Percentiles rank a stretch among this genome's conserved stretches.
Conservation (phyloP, 1,140 invertebrate species). For the Tetragnatha versicolor region DNA sequence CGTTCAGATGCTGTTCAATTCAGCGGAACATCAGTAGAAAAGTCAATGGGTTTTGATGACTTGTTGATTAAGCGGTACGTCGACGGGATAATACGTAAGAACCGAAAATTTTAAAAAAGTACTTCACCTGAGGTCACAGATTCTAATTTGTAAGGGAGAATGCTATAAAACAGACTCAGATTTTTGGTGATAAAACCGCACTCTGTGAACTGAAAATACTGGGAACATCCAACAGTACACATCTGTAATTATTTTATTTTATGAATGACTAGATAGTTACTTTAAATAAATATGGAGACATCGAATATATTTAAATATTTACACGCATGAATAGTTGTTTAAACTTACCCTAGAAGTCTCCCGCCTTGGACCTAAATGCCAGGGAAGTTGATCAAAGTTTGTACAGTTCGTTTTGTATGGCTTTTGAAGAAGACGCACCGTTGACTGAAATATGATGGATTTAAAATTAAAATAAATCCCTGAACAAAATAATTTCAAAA, state of each 20-base stretch:
- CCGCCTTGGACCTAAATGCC: slow-evolving; percentile 1
- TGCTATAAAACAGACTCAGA: slow-evolving; percentile 31
- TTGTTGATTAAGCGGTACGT: no score
- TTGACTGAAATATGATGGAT: not conserved
- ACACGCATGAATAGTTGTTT: not conserved
- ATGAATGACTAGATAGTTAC: no score
- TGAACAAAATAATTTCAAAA: not conserved
- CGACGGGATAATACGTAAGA: not conserved
- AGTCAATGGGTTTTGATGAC: no score
- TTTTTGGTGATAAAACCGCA: slow-evolving; percentile 27
- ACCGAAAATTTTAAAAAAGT: not conserved
- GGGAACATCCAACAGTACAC: slow-evolving; percentile 46
- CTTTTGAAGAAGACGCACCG: not conserved
- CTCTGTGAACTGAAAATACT: slow-evolving; percentile 7
- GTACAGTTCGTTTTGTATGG: slow-evolving; percentile 49
- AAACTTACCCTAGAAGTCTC: slow-evolving; percentile 20
- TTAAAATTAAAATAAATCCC: not conserved
- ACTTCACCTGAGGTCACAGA: slow-evolving; percentile 10
- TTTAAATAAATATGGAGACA: not conserved
- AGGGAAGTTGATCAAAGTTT: slow-evolving; percentile 4
- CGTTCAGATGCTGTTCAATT: no score
- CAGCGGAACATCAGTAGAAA: no score
- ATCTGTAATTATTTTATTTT: no score
- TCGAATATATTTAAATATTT: not conserved
- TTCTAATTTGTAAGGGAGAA: slow-evolving; percentile 3